phyloP scores from a whole-genome alignment of 2,113 vertebrate species.

The Neotragus moschatus region DNA sequence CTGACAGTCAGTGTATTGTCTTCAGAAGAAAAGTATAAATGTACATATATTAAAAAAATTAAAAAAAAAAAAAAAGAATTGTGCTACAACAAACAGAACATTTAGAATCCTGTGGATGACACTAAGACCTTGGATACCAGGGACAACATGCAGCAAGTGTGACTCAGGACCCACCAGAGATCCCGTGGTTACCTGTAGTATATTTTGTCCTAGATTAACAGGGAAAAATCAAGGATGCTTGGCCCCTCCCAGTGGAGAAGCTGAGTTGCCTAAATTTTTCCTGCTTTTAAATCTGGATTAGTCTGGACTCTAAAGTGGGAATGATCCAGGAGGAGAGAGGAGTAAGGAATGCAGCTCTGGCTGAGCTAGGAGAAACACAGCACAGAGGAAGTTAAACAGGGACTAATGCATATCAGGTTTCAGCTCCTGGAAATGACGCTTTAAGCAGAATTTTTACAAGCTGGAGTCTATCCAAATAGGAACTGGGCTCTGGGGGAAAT shows the following conservation, averaged over 20 bases:
- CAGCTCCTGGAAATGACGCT: not conserved
- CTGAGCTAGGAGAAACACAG: not conserved
- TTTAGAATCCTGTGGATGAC: not conserved
- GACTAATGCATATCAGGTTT: not conserved
- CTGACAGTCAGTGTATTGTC: not conserved
- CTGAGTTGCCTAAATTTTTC: not conserved
- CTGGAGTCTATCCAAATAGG: conserved; percentile 4
- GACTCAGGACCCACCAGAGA: not conserved
- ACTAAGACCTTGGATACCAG: not conserved
- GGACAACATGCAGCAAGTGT: not conserved
- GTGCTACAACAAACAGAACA: not conserved
- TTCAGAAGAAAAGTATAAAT: not conserved
- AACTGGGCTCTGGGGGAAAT: not conserved
- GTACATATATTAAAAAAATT: not conserved
- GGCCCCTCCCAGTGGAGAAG: not conserved
- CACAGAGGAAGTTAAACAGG: not conserved
- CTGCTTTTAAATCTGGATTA: not conserved
- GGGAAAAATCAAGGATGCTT: not conserved
- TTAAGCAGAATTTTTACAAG: conserved; percentile 3
- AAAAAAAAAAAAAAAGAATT: not conserved
- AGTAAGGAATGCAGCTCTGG: not conserved
- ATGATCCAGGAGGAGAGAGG: not conserved
- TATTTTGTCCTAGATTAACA: not conserved
- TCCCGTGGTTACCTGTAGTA: not conserved
- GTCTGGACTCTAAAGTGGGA: not conserved